Percentiles rank a stretch among this genome's conserved stretches.
Conservation (phyloP, 2,888 invertebrate species). For the Timandra comae region DNA sequence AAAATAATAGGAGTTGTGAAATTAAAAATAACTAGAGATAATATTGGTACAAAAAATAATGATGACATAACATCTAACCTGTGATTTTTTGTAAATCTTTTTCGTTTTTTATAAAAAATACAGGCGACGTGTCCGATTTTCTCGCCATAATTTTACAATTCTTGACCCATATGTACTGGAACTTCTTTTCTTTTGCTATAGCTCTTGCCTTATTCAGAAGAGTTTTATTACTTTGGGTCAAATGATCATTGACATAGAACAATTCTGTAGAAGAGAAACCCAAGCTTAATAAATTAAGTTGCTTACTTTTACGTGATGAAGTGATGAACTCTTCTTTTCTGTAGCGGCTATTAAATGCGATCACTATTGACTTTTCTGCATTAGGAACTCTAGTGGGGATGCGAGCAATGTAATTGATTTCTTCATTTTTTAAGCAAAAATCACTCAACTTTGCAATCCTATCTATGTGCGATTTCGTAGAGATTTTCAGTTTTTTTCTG, state of each 20-base stretch:
- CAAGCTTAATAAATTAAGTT: neutral
- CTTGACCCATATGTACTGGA: slow-evolving; percentile 15
- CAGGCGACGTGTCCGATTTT: slow-evolving; percentile 12
- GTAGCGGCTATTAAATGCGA: slow-evolving; percentile 11
- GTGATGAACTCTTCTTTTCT: slow-evolving; percentile 13
- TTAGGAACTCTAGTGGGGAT: slow-evolving; percentile 13
- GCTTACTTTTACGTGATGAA: no score
- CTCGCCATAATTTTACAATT: slow-evolving; percentile 16
- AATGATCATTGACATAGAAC: no score
- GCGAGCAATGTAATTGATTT: slow-evolving; percentile 17
- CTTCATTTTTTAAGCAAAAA: slow-evolving; percentile 1
- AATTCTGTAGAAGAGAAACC: no score
- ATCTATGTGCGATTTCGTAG: neutral
- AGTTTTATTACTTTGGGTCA: no score
- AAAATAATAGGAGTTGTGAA: no score
- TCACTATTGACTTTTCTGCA: slow-evolving; percentile 10
- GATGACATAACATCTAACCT: no score
- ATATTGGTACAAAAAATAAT: no score
- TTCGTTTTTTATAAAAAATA: slow-evolving; percentile 11
- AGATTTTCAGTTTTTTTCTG: no score
- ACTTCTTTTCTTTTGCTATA: no score
- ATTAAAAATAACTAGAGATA: no score
- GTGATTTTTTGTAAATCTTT: no score
- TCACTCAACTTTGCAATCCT: neutral
- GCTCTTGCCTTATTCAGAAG: no score